Percentiles rank a stretch among this genome's conserved stretches.
These are phyloP conservation scores for Mylabris sibirica DNA, from an alignment of 2,888 invertebrate species.

Conservation along the genomic window DNA sequence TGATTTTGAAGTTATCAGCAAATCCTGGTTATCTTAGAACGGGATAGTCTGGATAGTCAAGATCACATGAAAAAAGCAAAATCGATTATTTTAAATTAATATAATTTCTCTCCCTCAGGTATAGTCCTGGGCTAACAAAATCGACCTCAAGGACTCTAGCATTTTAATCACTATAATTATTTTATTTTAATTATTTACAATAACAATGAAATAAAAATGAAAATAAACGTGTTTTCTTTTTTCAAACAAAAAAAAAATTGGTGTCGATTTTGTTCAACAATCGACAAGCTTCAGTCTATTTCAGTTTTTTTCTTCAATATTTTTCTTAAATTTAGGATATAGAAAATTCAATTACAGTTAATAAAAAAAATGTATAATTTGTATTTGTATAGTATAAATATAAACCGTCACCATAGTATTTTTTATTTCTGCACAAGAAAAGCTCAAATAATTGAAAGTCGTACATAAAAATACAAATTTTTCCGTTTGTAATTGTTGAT, in stretches of 20 bases:
- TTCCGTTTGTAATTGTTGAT: neutral
- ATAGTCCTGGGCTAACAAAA: slow-evolving; percentile 62
- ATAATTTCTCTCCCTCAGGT: slow-evolving; percentile 61
- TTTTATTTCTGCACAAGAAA: slow-evolving; percentile 29
- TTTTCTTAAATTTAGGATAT: slow-evolving; percentile 33
- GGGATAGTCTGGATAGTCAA: too few species aligned
- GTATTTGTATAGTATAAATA: slow-evolving; percentile 28
- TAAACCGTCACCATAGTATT: slow-evolving; percentile 43
- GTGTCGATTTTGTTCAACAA: slow-evolving; percentile 35
- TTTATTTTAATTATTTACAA: slow-evolving; percentile 47
- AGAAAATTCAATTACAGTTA: slow-evolving; percentile 38
- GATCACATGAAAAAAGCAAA: neutral
- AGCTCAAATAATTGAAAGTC: slow-evolving; percentile 38
- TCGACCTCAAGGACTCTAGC: slow-evolving; percentile 59
- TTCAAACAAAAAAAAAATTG: too few species aligned
- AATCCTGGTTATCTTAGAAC: too few species aligned
- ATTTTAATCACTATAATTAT: slow-evolving; percentile 31
- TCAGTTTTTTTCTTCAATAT: slow-evolving; percentile 20
- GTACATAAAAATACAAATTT: slow-evolving; percentile 50
- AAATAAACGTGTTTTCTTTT: slow-evolving; percentile 3
- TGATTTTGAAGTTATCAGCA: too few species aligned
- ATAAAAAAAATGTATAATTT: slow-evolving; percentile 17
- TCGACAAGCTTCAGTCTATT: slow-evolving; percentile 50
- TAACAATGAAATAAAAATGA: slow-evolving; percentile 46
- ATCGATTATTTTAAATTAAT: slow-evolving; percentile 49